Evolutionary conservation across 1,140 invertebrate genomes (phyloP), one percentile per base, ranked within the genome.

Genomic region (Drosophila nannoptera): DNA sequence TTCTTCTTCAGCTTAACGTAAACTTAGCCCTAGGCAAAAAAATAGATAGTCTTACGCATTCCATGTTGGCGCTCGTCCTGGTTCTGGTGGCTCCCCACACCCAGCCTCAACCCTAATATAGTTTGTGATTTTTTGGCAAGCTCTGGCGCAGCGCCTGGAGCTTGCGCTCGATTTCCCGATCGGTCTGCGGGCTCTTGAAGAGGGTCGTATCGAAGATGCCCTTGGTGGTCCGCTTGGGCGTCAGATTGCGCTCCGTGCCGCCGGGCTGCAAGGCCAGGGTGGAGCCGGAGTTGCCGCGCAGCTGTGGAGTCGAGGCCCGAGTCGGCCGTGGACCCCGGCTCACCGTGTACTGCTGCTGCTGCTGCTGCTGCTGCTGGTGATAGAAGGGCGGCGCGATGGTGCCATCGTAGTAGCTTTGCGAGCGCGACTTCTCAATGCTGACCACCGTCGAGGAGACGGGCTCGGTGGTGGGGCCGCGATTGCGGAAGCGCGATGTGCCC

Each of bases 81-180:
- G 12, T n/a, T 48, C 22, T 43, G 5, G 5, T 43, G 12, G 40
- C 33, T 22, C 43, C 43, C 4, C 11, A 4, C 12, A 11, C 9
- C 2, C 4, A 46, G 11, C 16, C 11, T 7, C 4, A 46, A 29
- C 16, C 11, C 22, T 46, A 87, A 62, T 77, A 87, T 54, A 88
- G 61, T 78, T 89, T 89, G 59, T 89, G 87, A 69, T 89, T 89
- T 87, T 88, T 89, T 75, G 87, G 87, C 76, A 89, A 87, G 70
- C 69, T 83, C 54, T 72, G 78, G 42, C 73, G 72, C 38, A 81
- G 46, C 7, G 63, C 48, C 12, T 69, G 59, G 0, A 87, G 62
- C 22, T 78, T 63, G 0, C 59, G 62, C 14, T 83, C 75, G 38
- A 77, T 58, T 46, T 87, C 75, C 5, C 70, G 29, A 54, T 88